phyloP scores from a whole-genome alignment of 2,113 vertebrate species.

The Brachyistius frenatus region DNA sequence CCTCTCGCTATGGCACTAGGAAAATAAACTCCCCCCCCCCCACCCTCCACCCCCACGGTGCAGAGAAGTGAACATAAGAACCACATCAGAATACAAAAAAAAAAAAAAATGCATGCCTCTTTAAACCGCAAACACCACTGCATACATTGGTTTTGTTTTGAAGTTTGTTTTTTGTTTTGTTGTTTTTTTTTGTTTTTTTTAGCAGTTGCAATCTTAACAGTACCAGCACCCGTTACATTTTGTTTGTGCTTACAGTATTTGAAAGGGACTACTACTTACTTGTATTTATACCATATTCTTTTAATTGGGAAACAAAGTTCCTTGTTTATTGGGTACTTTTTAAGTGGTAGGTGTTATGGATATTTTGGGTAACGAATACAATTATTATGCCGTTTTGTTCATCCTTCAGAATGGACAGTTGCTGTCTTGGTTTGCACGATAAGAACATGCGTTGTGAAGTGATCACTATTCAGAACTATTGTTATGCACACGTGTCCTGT shows the following conservation, averaged over 20 bases:
- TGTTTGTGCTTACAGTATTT: constrained; percentile 69
- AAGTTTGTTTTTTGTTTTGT: constrained; percentile 26
- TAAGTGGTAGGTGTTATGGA: constrained; percentile 57
- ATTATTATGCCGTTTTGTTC: constrained; percentile 38
- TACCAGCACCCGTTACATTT: constrained; percentile 51
- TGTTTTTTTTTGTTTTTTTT: constrained; percentile 23
- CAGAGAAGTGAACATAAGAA: constrained; percentile 44
- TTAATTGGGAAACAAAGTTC: constrained; percentile 42
- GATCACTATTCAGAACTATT: constrained; percentile 54
- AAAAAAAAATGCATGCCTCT: constrained; percentile 61
- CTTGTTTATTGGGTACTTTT: constrained; percentile 63
- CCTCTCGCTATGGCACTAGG: constrained; percentile 65
- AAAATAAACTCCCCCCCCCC: background rate
- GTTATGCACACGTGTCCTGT: constrained; percentile 67
- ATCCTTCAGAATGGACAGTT: constrained; percentile 47
- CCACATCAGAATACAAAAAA: constrained; percentile 32
- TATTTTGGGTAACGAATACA: constrained; percentile 48
- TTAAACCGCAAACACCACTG: constrained; percentile 31
- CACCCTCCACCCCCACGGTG: background rate
- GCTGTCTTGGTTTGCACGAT: constrained; percentile 72
- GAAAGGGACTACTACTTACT: constrained; percentile 72
- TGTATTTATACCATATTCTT: constrained; percentile 67
- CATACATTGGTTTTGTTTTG: constrained; percentile 53
- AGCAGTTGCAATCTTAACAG: constrained; percentile 28
- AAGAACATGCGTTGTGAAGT: constrained; percentile 62